Base-by-base conservation (phyloP, 2,888 invertebrate species). In the Polydrusus pterygomalis region DNA sequence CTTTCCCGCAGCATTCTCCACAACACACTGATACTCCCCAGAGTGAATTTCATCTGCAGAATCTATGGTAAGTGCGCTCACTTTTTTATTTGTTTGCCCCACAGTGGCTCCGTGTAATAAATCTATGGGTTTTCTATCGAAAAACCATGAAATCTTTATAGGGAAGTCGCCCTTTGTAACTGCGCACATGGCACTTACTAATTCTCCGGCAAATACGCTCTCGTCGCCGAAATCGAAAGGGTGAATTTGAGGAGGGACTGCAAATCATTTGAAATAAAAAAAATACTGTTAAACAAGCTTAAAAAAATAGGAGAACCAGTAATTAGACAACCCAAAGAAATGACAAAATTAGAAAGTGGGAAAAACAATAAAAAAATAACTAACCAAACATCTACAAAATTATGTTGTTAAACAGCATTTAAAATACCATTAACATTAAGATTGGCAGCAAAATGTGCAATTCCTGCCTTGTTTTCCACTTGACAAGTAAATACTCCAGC, bases 21-120 rank as follows among this genome's bases (percentile, higher is more conserved):
- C 94, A 81, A 90, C 90, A 88, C 95, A 95, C 62, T 93, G 93
- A 86, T 95, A 95, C 85, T 91, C 92, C 77, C 95, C 95, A 62
- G 92, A 90, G 86, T 95, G 93, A 80, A 91, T 88, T 62, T 90
- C 90, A 73, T 90, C 89, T 15, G 92, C 91, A n/a, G 90, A 90
- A 81, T 91, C 91, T 79, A 93, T 92, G 81, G 90, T 91, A 78
- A 92, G 85, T 77, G 91, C 89, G 84, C 91, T 91, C 79, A 90
- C 89, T 81, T 88, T 88, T 74, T 80, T 83, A 45, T 76, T 76
- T 5, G 68, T 72, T 56, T 76, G 73, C 11, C 67, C 68, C 17
- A 76, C 72, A n/a, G 68, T 45, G 7, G 34, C 69, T 2, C 76
- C 76, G 15, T 71, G 64, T 18, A 75, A 17, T n/a, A 49, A 71